phyloP scores from a whole-genome alignment of 2,797 vertebrate genomes.

The Etheostoma nigrum region DNA sequence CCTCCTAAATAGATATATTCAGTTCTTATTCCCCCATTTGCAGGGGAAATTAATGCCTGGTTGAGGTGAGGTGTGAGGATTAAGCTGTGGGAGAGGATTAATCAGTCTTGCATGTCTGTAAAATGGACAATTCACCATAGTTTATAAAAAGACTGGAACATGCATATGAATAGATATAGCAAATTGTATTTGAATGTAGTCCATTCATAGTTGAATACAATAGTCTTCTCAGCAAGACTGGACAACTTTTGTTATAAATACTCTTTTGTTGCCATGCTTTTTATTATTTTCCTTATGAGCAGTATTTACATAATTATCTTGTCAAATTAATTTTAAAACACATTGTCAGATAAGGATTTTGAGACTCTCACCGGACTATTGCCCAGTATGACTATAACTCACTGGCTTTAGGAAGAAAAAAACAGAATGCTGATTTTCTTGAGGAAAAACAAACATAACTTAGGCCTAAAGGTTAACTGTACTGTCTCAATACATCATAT shows the following conservation, averaged over 20 bases:
- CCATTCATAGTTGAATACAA: slow-evolving; percentile 33
- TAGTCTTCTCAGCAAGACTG: not conserved
- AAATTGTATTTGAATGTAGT: slow-evolving; percentile 32
- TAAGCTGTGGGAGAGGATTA: slow-evolving; percentile 51
- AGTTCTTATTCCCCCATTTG: slow-evolving; percentile 48
- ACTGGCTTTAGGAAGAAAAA: too few relatives aligned
- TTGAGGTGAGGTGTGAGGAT: slow-evolving; percentile 56
- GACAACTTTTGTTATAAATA: not conserved
- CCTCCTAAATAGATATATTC: slow-evolving; percentile 60
- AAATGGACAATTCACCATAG: slow-evolving; percentile 49
- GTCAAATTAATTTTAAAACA: slow-evolving; percentile 11
- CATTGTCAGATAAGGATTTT: not conserved
- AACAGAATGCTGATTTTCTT: not conserved
- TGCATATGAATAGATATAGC: slow-evolving; percentile 37
- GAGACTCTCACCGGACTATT: not conserved
- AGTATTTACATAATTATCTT: not conserved
- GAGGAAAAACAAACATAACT: not conserved
- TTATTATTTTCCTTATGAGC: not conserved
- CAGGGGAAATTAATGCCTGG: slow-evolving; percentile 57
- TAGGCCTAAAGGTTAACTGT: not conserved
- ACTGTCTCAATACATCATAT: not conserved
- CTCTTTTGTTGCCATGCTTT: slow-evolving; percentile 3
- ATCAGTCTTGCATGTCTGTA: slow-evolving; percentile 54
- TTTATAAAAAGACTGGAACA: slow-evolving; percentile 55
- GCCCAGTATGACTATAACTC: too few relatives aligned